Conservation (phyloP, 2,113 vertebrate species). For the Onychostruthus taczanowskii region DNA sequence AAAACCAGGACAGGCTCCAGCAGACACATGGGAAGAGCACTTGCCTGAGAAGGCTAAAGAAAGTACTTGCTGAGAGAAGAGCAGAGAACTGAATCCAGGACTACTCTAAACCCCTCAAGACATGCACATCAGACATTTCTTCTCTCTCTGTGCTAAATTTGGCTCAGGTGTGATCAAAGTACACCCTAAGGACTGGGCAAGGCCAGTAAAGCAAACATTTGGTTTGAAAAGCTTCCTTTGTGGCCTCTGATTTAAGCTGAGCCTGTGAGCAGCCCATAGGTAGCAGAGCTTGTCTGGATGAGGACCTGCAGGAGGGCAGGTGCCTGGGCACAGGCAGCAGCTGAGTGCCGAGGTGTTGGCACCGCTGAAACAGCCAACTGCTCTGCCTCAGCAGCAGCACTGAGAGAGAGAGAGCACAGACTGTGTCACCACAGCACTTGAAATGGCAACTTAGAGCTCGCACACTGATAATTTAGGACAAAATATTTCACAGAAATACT, state of each 20-base stretch:
- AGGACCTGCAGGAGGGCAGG: background rate
- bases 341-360: fast-evolving
- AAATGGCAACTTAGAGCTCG: background rate
- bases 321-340: background rate
- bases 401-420: background rate
- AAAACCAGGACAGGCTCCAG: background rate
- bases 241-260: background rate
- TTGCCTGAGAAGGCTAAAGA: background rate
- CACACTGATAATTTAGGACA: background rate
- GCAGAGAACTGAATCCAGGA: background rate
- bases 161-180: constrained; percentile 37
- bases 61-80: background rate
- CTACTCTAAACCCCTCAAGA: background rate
- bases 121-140: background rate
- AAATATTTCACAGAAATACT: background rate
- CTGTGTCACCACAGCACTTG: background rate
- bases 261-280: background rate
- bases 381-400: background rate
- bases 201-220: background rate
- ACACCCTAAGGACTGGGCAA: constrained; percentile 28
- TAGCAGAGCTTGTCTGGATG: background rate
- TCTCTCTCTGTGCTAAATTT: background rate
- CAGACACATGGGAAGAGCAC: background rate
- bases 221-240: constrained; percentile 20
- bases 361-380: background rate